Conservation (phyloP, 2,797 vertebrate species). For the Ciconia nigra region DNA sequence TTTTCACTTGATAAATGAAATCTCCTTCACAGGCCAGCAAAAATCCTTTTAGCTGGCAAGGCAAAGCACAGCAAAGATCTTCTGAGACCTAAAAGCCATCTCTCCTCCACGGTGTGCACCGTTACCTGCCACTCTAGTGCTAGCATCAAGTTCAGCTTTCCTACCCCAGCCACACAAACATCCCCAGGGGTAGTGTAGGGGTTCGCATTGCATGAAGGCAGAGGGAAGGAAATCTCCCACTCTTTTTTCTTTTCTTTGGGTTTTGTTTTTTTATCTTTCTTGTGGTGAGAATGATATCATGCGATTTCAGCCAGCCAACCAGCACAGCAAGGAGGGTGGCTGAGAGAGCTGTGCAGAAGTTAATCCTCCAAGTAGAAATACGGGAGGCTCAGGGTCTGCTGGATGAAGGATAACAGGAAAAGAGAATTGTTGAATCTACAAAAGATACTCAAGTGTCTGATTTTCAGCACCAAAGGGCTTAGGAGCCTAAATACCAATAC, state of each 20-base stretch:
- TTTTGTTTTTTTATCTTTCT: background rate
- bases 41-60: background rate
- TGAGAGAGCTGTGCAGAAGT: background rate
- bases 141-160: background rate
- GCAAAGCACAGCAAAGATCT: background rate
- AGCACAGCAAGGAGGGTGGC: background rate
- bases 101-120: accelerated
- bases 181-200: background rate
- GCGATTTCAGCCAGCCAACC: background rate
- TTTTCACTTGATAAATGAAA: background rate
- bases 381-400: background rate
- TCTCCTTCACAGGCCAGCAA: background rate
- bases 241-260: background rate
- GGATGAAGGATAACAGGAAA: background rate
- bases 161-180: background rate
- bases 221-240: background rate
- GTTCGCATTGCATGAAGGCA: background rate
- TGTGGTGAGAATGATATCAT: background rate
- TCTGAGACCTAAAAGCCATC: background rate
- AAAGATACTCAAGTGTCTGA: background rate
- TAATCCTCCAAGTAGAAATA: background rate
- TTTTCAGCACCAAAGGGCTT: background rate
- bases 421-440: background rate
- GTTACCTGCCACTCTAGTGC: background rate
- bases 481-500: background rate